Base-by-base conservation (phyloP, 2,113 vertebrate genomes). In the Actenoides hombroni region DNA sequence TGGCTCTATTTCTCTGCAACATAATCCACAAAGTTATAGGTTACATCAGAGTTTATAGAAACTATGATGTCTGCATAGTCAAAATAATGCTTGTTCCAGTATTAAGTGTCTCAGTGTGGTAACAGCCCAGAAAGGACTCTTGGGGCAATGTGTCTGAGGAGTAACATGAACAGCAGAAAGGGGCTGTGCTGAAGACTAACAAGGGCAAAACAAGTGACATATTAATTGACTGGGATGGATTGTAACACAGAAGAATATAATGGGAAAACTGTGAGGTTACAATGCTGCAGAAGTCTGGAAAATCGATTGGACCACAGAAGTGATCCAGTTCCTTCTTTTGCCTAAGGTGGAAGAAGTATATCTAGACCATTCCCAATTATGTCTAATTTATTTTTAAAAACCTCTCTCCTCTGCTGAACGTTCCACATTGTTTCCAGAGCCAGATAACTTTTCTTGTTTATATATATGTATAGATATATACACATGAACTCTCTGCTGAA, bases 381-480 rank as follows among this genome's bases (percentile, higher is more conserved):
- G 21, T 73, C 33, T 85, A 42, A 83, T 35, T 39, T 71, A 33
- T 37, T 90, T 57, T 61, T 48, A 23, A 80, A 83, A 83, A 12
- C 16, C 16, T 67, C 21, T 17, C 9, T 71, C 21, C 5, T 26
- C 61, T 79, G 10, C 13, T 48, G 18, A 68, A 79, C 19, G 68
- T 80, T 42, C 33, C 21, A 44, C 16, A 39, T 13, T 65, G 29
- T 17, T 88, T 71, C 64, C 53, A 70, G 31, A 70, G 31, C 33
- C 49, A 18, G 24, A 26, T 26, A 75, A 46, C 44, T 54, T 81
- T 48, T 76, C 40, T 17, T 21, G 26, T 10, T 9, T n/a, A 35
- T 40, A 39, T 29, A 8, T 5, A 8, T 13, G 24, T 11, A 18
- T 6, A 31, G 3, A 46, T 0, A 17, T 4, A 33, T 4, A 26